Evolutionary conservation across 2,113 vertebrate genomes (phyloP).

Genomic region (Psittacus erithacus): DNA sequence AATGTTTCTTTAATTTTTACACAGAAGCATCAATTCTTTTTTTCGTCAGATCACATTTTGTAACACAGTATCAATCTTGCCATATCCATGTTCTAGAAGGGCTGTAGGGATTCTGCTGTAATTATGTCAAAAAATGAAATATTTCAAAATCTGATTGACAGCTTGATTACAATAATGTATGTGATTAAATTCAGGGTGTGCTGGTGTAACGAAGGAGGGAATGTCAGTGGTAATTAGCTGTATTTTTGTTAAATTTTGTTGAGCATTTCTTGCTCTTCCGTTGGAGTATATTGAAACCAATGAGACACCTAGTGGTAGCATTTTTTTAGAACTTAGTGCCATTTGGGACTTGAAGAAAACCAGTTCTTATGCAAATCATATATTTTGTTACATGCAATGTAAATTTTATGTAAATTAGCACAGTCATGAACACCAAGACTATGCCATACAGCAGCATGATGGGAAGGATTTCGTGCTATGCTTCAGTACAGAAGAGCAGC

Average conservation of each 20-base stretch:
- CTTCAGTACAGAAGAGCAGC: neutral
- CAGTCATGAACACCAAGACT: neutral
- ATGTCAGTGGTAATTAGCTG: conserved; percentile 73
- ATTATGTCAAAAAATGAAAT: conserved; percentile 78
- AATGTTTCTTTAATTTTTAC: conserved; percentile 42
- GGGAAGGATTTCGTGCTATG: neutral
- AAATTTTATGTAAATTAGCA: neutral
- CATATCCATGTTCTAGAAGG: conserved; percentile 68
- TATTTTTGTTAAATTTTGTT: conserved; percentile 70
- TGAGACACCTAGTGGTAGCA: conserved; percentile 58
- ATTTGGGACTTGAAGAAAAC: neutral
- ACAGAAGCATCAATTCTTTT: conserved; percentile 24
- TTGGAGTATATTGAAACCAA: conserved; percentile 16
- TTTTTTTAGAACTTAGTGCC: neutral
- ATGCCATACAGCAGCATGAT: neutral
- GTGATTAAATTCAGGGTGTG: conserved; percentile 72
- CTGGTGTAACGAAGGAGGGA: conserved; percentile 53
- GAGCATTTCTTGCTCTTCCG: conserved; percentile 4
- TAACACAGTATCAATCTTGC: conserved; percentile 72
- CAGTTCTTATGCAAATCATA: neutral
- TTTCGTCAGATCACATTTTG: conserved; percentile 69
- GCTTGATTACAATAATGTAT: conserved; percentile 78
- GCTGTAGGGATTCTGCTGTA: conserved; percentile 70
- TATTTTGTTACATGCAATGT: neutral
- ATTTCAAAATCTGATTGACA: conserved; percentile 77